These are phyloP conservation scores for Chaetorhynchus papuensis DNA, from an alignment of 2,113 vertebrate species.

Conservation along the genomic window DNA sequence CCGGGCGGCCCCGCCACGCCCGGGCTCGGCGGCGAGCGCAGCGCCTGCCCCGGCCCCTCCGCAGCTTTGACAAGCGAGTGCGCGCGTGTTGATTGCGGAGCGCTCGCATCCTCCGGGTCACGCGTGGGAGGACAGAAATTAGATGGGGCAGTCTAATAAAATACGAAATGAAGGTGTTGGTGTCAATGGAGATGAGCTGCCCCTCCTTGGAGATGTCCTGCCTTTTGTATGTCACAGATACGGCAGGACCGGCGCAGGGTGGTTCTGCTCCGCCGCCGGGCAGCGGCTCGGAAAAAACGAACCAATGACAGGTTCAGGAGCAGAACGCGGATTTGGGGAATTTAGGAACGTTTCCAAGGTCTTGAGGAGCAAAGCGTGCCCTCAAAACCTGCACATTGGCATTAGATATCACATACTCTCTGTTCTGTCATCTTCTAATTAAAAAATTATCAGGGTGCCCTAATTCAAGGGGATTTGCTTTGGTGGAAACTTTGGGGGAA, in stretches of 20 bases:
- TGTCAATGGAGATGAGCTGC: not conserved
- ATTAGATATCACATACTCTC: not conserved
- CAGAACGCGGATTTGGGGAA: not conserved
- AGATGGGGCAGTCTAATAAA: not conserved
- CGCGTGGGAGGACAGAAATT: not conserved
- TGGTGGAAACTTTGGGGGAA: not conserved
- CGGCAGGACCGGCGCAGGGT: not conserved
- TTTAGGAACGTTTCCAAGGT: not conserved
- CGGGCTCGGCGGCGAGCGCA: not conserved
- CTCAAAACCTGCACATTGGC: not conserved
- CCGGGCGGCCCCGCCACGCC: not conserved
- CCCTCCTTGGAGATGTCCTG: not conserved
- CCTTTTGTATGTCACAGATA: not conserved
- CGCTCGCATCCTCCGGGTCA: not conserved
- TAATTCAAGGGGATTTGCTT: not conserved
- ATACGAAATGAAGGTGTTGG: not conserved
- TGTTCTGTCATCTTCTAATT: not conserved
- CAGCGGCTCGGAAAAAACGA: not conserved
- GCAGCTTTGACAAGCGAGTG: not conserved
- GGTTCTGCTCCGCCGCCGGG: not conserved
- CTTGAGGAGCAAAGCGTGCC: not conserved
- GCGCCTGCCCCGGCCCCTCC: not conserved
- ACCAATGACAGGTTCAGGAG: not conserved
- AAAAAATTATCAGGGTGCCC: not conserved
- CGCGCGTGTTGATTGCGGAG: accelerated